These are phyloP conservation scores for Acanthoscelides obtectus DNA, from an alignment of 2,888 invertebrate species.

Conservation along the genomic window DNA sequence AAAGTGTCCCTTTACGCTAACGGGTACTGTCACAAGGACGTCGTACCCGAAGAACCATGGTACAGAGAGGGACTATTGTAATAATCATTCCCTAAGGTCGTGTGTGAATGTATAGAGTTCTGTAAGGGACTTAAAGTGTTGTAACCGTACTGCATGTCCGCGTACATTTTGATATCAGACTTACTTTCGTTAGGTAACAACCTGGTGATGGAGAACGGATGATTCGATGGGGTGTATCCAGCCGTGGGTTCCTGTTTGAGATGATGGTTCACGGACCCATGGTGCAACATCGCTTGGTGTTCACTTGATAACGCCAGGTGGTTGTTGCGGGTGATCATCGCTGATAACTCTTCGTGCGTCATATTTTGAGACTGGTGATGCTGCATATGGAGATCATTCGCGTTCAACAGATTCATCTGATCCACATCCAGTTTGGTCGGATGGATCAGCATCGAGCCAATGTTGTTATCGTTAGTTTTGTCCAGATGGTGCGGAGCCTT, in stretches of 20 bases:
- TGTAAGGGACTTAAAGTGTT: slow-evolving; percentile 59
- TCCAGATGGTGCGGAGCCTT: slow-evolving; percentile 42
- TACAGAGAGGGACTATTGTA: slow-evolving; percentile 83
- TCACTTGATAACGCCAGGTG: slow-evolving; percentile 47
- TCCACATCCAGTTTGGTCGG: slow-evolving; percentile 56
- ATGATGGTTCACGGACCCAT: slow-evolving; percentile 43
- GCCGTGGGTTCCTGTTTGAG: slow-evolving; percentile 56
- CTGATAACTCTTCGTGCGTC: slow-evolving; percentile 59
- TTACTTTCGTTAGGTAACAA: slow-evolving; percentile 84
- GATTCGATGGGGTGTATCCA: slow-evolving; percentile 73
- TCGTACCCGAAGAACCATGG: slow-evolving; percentile 63
- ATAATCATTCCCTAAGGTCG: slow-evolving; percentile 62
- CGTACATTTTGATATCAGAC: slow-evolving; percentile 87
- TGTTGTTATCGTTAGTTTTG: slow-evolving; percentile 51
- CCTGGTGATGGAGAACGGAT: slow-evolving; percentile 93
- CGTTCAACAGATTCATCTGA: slow-evolving; percentile 61
- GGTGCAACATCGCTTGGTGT: slow-evolving; percentile 46
- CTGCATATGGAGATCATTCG: slow-evolving; percentile 47
- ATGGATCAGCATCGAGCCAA: slow-evolving; percentile 47
- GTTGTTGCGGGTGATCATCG: slow-evolving; percentile 62
- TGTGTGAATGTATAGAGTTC: slow-evolving; percentile 55
- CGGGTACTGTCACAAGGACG: slow-evolving; percentile 91
- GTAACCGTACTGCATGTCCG: slow-evolving; percentile 66
- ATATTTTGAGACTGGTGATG: slow-evolving; percentile 50
- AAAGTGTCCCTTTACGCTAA: slow-evolving; percentile 62